Percentiles rank a stretch among this genome's conserved stretches.
phyloP scores from a whole-genome alignment of 2,797 vertebrate species.

The Gouania willdenowi region DNA sequence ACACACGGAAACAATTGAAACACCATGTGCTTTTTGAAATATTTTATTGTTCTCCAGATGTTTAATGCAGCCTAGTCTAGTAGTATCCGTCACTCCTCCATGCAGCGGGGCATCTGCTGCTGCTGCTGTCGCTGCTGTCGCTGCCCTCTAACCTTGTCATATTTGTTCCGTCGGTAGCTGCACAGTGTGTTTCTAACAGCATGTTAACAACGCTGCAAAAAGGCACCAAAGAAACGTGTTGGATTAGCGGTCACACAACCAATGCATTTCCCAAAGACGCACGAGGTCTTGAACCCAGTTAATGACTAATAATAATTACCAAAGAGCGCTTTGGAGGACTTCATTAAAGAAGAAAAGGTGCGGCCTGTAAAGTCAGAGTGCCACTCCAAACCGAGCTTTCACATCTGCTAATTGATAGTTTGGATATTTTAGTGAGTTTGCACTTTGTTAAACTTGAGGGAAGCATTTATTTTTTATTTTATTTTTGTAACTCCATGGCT shows the following conservation, averaged over 20 bases:
- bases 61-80: not conserved
- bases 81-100: not conserved
- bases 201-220: conserved; percentile 53
- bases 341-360: conserved; percentile 40
- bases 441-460: too few species aligned
- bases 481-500: too few species aligned
- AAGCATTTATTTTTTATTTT: too few species aligned
- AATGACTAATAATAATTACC: conserved; percentile 93
- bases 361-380: conserved; percentile 7
- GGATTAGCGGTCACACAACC: conserved; percentile 80
- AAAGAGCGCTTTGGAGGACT: conserved; percentile 64
- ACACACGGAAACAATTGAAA: not conserved
- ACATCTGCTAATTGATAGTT: conserved; percentile 27
- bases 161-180: conserved; percentile 34
- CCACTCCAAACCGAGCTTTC: conserved; percentile 12
- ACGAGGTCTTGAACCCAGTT: conserved; percentile 90
- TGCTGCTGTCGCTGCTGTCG: too few species aligned
- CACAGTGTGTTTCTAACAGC: conserved; percentile 53
- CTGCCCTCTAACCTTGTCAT: conserved; percentile 49
- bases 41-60: conserved; percentile 3
- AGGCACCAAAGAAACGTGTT: conserved; percentile 54
- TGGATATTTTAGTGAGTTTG: conserved; percentile 1
- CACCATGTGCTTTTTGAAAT: not conserved
- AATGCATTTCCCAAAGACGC: conserved; percentile 79
- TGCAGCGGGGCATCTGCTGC: too few species aligned